These are phyloP conservation scores for Cranoglanis bouderius DNA, from an alignment of 2,113 vertebrate species.

Conservation along the genomic window DNA sequence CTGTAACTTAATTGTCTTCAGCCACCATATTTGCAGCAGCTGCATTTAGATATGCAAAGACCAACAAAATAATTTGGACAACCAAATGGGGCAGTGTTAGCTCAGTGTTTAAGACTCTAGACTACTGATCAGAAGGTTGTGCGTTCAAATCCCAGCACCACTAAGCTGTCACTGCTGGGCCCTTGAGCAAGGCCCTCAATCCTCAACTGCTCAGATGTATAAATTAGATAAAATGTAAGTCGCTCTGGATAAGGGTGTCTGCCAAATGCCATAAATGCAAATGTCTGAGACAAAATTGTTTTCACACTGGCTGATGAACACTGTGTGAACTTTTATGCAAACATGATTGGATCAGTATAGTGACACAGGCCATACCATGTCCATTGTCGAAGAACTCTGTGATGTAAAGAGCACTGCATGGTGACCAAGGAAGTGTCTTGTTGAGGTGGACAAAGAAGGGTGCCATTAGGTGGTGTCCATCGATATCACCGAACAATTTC, in stretches of 20 bases:
- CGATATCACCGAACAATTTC: constrained; percentile 82
- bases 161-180: too few species aligned
- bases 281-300: background rate
- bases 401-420: constrained; percentile 90
- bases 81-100: too few species aligned
- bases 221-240: too few species aligned
- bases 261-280: too few species aligned
- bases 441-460: constrained; percentile 86
- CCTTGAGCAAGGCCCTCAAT: too few species aligned
- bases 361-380: constrained; percentile 75
- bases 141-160: too few species aligned
- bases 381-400: constrained; percentile 94
- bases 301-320: background rate
- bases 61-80: background rate
- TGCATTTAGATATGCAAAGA: background rate
- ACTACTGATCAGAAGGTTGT: too few species aligned
- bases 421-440: constrained; percentile 89
- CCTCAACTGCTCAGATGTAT: too few species aligned
- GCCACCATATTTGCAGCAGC: background rate
- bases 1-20: background rate
- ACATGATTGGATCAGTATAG: background rate
- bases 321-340: background rate
- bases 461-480: constrained; percentile 88
- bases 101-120: too few species aligned
- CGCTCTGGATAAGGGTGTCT: too few species aligned